These are phyloP conservation scores for Phenganax marumi DNA, from an alignment of 92 coral and sea anemone genomes.

Conservation along the genomic window DNA sequence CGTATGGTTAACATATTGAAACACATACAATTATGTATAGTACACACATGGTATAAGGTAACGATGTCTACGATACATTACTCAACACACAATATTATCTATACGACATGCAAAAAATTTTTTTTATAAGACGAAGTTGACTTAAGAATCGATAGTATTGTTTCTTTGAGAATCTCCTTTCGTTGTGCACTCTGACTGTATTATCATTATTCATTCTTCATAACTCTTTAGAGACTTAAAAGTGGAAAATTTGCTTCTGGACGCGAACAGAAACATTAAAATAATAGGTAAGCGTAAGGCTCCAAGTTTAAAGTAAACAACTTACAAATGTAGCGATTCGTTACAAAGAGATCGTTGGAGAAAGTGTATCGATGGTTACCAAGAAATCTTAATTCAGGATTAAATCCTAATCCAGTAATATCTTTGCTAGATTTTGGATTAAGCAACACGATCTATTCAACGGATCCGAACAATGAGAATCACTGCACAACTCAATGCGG, in stretches of 20 bases:
- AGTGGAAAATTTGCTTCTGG: constrained; percentile 88
- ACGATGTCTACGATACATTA: no score
- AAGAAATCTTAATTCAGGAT: neutral
- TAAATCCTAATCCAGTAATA: neutral
- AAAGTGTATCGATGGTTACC: neutral
- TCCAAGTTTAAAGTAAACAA: neutral
- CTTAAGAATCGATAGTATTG: no score
- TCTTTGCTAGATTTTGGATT: constrained; percentile 78
- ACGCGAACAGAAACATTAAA: constrained; percentile 84
- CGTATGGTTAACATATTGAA: no score
- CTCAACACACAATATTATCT: no score
- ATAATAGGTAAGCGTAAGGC: constrained; percentile 72
- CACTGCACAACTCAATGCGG: constrained; percentile 95
- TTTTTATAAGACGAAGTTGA: no score
- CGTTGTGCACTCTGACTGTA: neutral
- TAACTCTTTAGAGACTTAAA: constrained; percentile 73
- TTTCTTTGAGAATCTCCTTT: no score
- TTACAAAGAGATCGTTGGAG: no score
- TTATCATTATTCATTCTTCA: neutral
- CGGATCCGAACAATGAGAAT: constrained; percentile 63
- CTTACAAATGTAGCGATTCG: no score
- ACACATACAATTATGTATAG: no score
- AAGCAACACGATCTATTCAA: constrained; percentile 73
- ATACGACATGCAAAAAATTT: no score
- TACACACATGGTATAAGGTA: no score